These are phyloP conservation scores for Solea senegalensis DNA, from an alignment of 2,113 vertebrate genomes.

Conservation along the genomic window DNA sequence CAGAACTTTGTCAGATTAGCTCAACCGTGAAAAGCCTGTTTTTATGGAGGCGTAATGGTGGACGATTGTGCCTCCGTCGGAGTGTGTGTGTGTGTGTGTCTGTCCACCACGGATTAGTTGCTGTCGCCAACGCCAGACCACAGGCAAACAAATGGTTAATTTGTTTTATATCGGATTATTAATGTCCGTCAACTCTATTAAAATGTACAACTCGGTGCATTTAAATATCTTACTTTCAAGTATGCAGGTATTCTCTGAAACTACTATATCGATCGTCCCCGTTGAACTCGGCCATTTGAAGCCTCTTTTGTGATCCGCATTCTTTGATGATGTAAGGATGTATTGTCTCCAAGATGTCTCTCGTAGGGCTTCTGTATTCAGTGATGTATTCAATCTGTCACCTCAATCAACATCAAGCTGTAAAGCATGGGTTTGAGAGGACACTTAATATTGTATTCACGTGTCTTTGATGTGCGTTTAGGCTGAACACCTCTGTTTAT, in stretches of 20 bases:
- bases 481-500: slow-evolving; percentile 20
- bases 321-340: not conserved
- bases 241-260: not conserved
- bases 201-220: not conserved
- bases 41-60: slow-evolving; percentile 79
- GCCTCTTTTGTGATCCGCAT: slow-evolving; percentile 1
- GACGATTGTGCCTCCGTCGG: slow-evolving; percentile 64
- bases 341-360: not conserved
- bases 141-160: slow-evolving; percentile 6
- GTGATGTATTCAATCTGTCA: too few species aligned
- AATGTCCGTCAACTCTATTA: not conserved
- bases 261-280: not conserved
- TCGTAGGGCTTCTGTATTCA: too few species aligned
- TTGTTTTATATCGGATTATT: slow-evolving; percentile 61
- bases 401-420: not conserved
- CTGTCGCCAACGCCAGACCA: slow-evolving; percentile 42
- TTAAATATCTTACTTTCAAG: not conserved
- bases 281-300: slow-evolving; percentile 1
- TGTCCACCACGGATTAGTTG: slow-evolving; percentile 51
- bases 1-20: slow-evolving; percentile 79
- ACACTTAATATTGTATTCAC: slow-evolving; percentile 25
- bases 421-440: slow-evolving; percentile 16
- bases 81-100: slow-evolving; percentile 57
- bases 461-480: slow-evolving; percentile 37
- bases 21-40: slow-evolving; percentile 75